A percentile compares a stretch with the other conserved stretches of the same genome.
These are phyloP conservation scores for Phalacrocorax pelagicus DNA, from an alignment of 2,113 vertebrate species.

Conservation along the genomic window DNA sequence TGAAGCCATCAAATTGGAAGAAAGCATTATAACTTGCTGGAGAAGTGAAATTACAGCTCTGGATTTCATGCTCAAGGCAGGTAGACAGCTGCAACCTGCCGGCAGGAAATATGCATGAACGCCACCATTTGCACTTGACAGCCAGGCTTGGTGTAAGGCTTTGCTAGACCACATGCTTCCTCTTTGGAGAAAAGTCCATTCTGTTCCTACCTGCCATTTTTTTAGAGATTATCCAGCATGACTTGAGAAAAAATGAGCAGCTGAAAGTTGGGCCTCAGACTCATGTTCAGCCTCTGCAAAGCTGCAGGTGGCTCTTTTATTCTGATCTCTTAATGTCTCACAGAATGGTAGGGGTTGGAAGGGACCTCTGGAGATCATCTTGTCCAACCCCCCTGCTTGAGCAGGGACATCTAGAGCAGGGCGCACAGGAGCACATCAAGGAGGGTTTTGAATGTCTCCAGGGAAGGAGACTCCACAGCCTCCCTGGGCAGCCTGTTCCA, in stretches of 20 bases:
- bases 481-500: too few species aligned
- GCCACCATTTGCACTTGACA: background rate
- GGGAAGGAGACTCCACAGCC: too few species aligned
- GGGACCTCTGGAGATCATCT: too few species aligned
- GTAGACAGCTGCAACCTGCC: background rate
- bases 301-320: background rate
- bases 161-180: background rate
- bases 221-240: background rate
- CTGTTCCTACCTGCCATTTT: background rate
- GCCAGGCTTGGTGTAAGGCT: background rate
- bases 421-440: too few species aligned
- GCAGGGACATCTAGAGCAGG: too few species aligned
- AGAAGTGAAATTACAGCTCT: background rate
- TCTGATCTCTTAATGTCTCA: background rate
- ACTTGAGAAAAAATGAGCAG: background rate
- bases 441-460: too few species aligned
- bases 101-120: accelerated
- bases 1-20: background rate
- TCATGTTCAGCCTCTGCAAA: background rate
- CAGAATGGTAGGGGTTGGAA: too few species aligned
- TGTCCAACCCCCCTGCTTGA: too few species aligned
- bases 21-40: background rate
- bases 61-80: background rate
- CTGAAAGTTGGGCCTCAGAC: background rate
- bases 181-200: background rate